Evolutionary conservation across 2,888 invertebrate species (phyloP), one percentile per base, ranked within the genome.

Genomic region (Andrena bicolor): DNA sequence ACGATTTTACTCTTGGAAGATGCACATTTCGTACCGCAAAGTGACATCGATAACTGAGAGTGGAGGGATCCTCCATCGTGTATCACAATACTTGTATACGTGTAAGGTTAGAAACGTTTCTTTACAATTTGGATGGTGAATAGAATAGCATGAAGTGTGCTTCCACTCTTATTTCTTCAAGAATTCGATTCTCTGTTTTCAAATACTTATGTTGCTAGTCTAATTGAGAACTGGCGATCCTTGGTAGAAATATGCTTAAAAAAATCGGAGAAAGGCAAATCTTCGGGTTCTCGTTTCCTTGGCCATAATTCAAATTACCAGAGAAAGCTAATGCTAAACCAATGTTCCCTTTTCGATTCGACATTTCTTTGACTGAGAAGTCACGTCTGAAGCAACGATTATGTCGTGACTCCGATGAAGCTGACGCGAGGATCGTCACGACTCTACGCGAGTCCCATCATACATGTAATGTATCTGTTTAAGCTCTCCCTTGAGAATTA

Each of bases 361-460:
- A 69, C 58, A 74, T 80, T 58, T 76, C 65, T 79, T 85, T 53
- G 73, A 77, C 84, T 85, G 82, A 86, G 82, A 84, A 89, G 90
- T 90, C 89, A 90, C 88, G 89, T 66, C 63, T 83, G 83, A 82
- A 86, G 85, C 81, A 73, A 53, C 79, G 74, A 81, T 82, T 83
- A 80, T 76, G 82, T 87, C 88, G 88, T 87, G 89, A 89, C 90
- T 86, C 48, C 73, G 81, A 83, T 78, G 83, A 85, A 77, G 80
- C 81, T 84, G 85, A 84, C 78, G 84, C 86, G 82, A 86, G 80
- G 58, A 84, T 66, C 85, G 76, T 86, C 90, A 89, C 89, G 89
- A 90, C 71, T 83, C 84, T 69, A 81, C 79, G 65, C 65, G 82
- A 76, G 79, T 78, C 76, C 80, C 84, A 72, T 89, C 87, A 82